Evolutionary conservation across 2,113 vertebrate genomes (phyloP), one percentile per base, ranked within the genome.

Genomic region (Urocolius indicus): DNA sequence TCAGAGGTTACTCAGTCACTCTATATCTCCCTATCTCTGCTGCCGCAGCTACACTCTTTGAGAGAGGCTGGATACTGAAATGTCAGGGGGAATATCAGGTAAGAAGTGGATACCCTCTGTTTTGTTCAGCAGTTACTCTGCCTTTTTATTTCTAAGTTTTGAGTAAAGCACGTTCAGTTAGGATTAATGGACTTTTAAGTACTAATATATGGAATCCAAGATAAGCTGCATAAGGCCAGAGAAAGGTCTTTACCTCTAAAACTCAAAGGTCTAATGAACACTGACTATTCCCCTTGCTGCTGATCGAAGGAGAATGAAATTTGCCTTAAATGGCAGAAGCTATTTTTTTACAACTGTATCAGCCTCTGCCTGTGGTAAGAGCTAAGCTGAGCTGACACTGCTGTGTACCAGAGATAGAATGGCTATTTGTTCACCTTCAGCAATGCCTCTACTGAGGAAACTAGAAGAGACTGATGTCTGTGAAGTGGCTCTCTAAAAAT

Each of bases 51-150:
- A 77, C 58, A 19, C 17, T 38, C 48, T 74, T 84, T 75, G 86
- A 97, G 93, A 87, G 43, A 95, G 17, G 19, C 52, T 78, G 76
- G 59, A 90, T 89, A 32, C 49, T 83, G 77, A 97, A 97, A 97
- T 97, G 96, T 96, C 96, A 96, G 65, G 77, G 86, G 88, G 69
- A 81, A 95, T 95, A 92, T 91, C 85, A 95, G 94, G 87, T 91
- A 95, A 76, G 63, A 89, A 81, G 81, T 54, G 46, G 80, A 79
- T 77, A 69, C 49, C 32, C n/a, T 93, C 58, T 87, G 61, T 91
- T 97, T 95, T 81, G 61, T 87, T 77, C 83, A 80, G 71, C 65
- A 79, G 62, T 68, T 89, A 58, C 58, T n/a, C 54, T 72, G 71
- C 46, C 41, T 94, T 92, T 94, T 87, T 89, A 95, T 93, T 95